Conservation (phyloP, 2,888 invertebrate genomes). For the Brachynemurus nebulosus region DNA sequence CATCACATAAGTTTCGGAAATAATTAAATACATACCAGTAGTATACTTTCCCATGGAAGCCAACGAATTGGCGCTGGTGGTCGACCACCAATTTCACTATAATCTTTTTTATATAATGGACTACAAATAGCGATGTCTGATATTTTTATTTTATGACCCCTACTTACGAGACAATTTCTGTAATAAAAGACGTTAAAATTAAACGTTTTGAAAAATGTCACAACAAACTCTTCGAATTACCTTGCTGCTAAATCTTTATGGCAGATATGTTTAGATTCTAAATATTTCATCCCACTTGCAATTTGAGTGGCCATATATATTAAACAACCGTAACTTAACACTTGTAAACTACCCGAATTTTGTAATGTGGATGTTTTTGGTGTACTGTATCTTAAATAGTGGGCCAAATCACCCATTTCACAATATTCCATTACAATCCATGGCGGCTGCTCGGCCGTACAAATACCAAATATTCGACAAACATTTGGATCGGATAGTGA, state of each 20-base stretch:
- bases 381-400: constrained; percentile 37
- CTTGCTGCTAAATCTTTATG: constrained; percentile 65
- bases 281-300: constrained; percentile 66
- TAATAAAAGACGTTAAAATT: too few relatives aligned
- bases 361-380: constrained; percentile 5
- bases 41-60: constrained; percentile 51
- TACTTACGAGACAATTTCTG: constrained; percentile 47
- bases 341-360: constrained; percentile 29
- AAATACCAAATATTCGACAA: constrained; percentile 47
- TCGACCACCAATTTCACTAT: constrained; percentile 45
- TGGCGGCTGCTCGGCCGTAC: constrained; percentile 42
- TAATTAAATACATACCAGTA: constrained; percentile 34
- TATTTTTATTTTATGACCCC: constrained; percentile 45
- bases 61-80: constrained; percentile 47
- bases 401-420: constrained; percentile 59
- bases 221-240: too few relatives aligned
- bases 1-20: too few relatives aligned
- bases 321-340: constrained; percentile 46
- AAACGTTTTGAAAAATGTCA: too few relatives aligned
- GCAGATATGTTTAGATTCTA: constrained; percentile 63
- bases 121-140: constrained; percentile 49
- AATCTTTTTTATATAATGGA: constrained; percentile 46
- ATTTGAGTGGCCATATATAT: constrained; percentile 62
- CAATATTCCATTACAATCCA: constrained; percentile 62
- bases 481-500: constrained; percentile 52